These are phyloP conservation scores for Entomyzon cyanotis DNA, from an alignment of 2,113 vertebrate genomes.

Conservation along the genomic window DNA sequence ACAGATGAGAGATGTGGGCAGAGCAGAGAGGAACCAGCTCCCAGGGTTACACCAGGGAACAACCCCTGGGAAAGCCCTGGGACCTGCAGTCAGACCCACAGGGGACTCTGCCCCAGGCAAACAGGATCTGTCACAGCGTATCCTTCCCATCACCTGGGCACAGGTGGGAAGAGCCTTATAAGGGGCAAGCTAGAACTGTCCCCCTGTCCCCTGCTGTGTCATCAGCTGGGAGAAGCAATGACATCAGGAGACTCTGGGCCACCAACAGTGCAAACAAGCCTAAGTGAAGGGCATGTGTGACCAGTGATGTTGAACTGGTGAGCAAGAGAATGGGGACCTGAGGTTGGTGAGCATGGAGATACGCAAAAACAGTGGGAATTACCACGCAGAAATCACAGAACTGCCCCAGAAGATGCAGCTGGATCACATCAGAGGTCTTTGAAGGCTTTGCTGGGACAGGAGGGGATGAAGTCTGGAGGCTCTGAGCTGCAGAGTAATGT, in stretches of 20 bases:
- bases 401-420: not conserved
- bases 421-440: not conserved
- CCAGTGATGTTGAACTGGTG: not conserved
- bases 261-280: not conserved
- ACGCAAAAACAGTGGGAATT: not conserved
- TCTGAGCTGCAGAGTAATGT: not conserved
- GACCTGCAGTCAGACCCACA: rapidly evolving
- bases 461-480: not conserved
- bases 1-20: rapidly evolving
- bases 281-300: not conserved
- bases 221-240: not conserved
- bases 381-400: not conserved
- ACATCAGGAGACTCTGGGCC: rapidly evolving
- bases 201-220: not conserved
- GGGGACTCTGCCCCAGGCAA: not conserved
- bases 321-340: not conserved
- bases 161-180: not conserved
- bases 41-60: not conserved
- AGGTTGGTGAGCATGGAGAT: not conserved
- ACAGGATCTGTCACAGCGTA: rapidly evolving
- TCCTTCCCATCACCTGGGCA: not conserved
- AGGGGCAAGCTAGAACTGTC: not conserved
- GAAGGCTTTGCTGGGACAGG: not conserved
- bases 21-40: not conserved
- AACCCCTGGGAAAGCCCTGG: not conserved